Evolutionary conservation across 1,140 invertebrate genomes (phyloP).

Genomic region (Bombus breviceps): DNA sequence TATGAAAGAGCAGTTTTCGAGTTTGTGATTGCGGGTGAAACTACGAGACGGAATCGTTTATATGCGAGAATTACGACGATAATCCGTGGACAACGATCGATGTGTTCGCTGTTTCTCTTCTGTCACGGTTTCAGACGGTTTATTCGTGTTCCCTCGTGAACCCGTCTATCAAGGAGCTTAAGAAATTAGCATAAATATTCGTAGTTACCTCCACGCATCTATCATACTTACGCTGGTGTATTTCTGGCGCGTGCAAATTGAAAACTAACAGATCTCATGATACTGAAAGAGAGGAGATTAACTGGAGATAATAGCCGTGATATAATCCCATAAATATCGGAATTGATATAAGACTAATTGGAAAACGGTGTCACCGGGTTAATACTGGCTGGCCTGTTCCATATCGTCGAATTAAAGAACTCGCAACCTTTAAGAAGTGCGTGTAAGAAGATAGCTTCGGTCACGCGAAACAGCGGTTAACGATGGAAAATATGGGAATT

Average conservation of each 20-base stretch:
- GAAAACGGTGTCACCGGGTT: neutral
- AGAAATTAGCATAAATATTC: conserved; percentile 56
- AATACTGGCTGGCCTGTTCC: neutral
- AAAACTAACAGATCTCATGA: conserved; percentile 38
- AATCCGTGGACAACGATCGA: conserved; percentile 50
- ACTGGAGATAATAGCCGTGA: neutral
- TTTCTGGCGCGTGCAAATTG: conserved; percentile 32
- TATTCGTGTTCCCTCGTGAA: conserved; percentile 4
- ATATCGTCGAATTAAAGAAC: neutral
- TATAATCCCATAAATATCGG: neutral
- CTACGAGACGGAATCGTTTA: conserved; percentile 10
- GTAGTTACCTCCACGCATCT: conserved; percentile 26
- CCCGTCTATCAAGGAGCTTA: conserved; percentile 47
- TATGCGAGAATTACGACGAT: conserved; percentile 41
- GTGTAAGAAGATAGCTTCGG: too few relatives aligned
- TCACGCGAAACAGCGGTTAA: too few relatives aligned
- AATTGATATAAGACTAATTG: neutral
- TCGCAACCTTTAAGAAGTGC: neutral
- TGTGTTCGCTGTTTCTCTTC: conserved; percentile 39
- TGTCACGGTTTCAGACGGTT: conserved; percentile 43
- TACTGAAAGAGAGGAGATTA: conserved; percentile 2
- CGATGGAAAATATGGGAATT: too few relatives aligned
- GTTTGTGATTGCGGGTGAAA: conserved; percentile 13
- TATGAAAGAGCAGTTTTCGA: neutral
- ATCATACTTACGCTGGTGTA: conserved; percentile 34